Conservation (phyloP, 2,797 vertebrate genomes). For the Cossypha dichroa region DNA sequence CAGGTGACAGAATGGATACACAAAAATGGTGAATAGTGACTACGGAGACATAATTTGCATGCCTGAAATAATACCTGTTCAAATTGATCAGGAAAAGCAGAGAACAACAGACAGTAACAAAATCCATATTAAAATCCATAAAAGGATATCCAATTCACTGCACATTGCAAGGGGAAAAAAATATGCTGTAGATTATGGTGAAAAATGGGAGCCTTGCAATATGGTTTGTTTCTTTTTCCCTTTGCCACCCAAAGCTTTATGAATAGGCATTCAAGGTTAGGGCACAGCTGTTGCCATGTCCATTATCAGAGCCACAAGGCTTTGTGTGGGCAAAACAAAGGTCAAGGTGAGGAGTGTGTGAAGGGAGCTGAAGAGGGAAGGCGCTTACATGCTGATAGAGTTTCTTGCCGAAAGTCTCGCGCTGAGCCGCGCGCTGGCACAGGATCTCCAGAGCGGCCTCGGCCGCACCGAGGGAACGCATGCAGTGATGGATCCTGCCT, state of each 20-base stretch:
- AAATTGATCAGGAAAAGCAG: not conserved
- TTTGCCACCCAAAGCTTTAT: not conserved
- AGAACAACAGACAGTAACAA: not conserved
- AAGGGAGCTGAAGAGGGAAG: not conserved
- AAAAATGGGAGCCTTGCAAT: not conserved
- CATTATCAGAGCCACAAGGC: not conserved
- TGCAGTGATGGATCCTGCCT: conserved; percentile 92
- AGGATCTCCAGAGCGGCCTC: conserved; percentile 86
- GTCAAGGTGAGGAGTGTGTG: rapidly evolving
- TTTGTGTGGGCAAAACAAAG: not conserved
- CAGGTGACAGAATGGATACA: not conserved
- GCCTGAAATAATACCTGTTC: not conserved
- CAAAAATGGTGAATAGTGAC: not conserved
- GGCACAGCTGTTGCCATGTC: not conserved
- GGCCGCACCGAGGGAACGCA: conserved; percentile 86
- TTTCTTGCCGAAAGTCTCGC: conserved; percentile 86
- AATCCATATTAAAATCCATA: not conserved
- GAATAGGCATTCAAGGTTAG: not conserved
- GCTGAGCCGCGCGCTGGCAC: conserved; percentile 81
- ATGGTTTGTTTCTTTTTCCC: not conserved
- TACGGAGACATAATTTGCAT: not conserved
- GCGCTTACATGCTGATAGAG: conserved; percentile 87
- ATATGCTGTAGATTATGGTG: not conserved
- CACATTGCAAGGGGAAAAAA: not conserved
- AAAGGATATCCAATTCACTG: not conserved